Conservation (phyloP, 2,113 vertebrate species). For the Microcebus ravelobensis region DNA sequence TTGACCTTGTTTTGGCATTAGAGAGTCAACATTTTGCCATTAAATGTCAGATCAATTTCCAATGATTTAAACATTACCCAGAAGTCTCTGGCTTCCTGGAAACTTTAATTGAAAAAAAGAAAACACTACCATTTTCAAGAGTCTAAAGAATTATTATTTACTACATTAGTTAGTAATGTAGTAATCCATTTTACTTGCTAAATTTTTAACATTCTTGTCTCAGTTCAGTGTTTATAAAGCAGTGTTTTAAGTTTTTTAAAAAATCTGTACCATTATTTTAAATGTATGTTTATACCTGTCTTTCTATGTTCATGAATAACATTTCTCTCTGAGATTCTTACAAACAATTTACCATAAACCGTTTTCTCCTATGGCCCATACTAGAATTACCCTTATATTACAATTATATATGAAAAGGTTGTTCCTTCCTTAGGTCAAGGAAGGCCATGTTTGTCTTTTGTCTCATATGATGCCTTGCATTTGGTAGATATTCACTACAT, state of each 20-base stretch:
- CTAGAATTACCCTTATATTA: background rate
- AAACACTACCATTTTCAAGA: conserved; percentile 62
- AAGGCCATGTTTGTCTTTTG: background rate
- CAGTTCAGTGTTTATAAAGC: background rate
- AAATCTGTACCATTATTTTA: background rate
- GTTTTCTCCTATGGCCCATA: background rate
- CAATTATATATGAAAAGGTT: background rate
- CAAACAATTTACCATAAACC: background rate
- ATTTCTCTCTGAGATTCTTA: conserved; percentile 4
- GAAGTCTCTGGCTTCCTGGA: conserved; percentile 72
- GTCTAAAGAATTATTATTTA: conserved; percentile 43
- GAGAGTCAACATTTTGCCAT: conserved; percentile 59
- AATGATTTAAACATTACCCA: conserved; percentile 74
- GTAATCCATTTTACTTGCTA: background rate
- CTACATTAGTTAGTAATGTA: background rate
- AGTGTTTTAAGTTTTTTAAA: background rate
- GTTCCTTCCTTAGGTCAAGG: background rate
- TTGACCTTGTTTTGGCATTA: conserved; percentile 61
- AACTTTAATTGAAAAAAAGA: conserved; percentile 28
- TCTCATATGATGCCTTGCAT: background rate
- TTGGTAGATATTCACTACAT: background rate
- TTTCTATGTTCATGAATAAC: conserved; percentile 2
- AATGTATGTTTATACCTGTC: background rate
- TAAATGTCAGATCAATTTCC: conserved; percentile 77
- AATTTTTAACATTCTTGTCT: conserved; percentile 23